These are phyloP conservation scores for Brachionus paranguensis DNA, from an alignment of 1,140 invertebrate species.

Conservation along the genomic window DNA sequence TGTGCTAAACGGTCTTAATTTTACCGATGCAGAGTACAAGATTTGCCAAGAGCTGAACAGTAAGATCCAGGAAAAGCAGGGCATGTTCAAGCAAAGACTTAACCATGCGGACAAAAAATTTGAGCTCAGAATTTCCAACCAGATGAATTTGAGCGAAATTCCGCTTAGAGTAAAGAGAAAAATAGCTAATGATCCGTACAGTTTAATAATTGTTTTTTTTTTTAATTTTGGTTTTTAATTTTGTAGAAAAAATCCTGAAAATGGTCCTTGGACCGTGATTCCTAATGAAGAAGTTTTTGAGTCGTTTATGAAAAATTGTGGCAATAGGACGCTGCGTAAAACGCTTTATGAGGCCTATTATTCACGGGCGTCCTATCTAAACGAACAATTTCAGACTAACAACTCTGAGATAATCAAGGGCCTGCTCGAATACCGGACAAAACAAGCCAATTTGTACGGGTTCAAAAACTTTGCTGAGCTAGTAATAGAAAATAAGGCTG, in stretches of 20 bases:
- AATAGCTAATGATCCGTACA: slow-evolving; percentile 62
- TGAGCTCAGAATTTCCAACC: slow-evolving; percentile 64
- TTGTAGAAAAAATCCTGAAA: slow-evolving; percentile 54
- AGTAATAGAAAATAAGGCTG: slow-evolving; percentile 92
- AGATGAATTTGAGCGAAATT: slow-evolving; percentile 65
- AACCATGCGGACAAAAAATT: slow-evolving; percentile 56
- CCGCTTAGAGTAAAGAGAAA: slow-evolving; percentile 65
- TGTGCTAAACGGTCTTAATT: slow-evolving; percentile 68
- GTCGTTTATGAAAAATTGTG: slow-evolving; percentile 73
- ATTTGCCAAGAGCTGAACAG: slow-evolving; percentile 45
- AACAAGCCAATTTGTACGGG: slow-evolving; percentile 70
- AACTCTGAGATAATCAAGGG: slow-evolving; percentile 57
- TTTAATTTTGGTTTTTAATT: not conserved
- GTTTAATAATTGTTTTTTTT: not conserved
- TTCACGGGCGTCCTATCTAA: slow-evolving; percentile 63
- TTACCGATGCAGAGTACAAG: slow-evolving; percentile 53
- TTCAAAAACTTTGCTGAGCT: slow-evolving; percentile 72
- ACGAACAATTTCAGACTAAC: slow-evolving; percentile 65
- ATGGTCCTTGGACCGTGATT: slow-evolving; percentile 59
- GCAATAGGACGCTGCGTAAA: slow-evolving; percentile 67
- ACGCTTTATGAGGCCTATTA: slow-evolving; percentile 74
- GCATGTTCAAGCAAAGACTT: slow-evolving; percentile 40
- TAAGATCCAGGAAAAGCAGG: slow-evolving; percentile 38
- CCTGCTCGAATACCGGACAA: slow-evolving; percentile 56
- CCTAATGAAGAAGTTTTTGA: slow-evolving; percentile 67